Conservation (phyloP, 2,888 invertebrate species). For the Sinhomidia bicolor region DNA sequence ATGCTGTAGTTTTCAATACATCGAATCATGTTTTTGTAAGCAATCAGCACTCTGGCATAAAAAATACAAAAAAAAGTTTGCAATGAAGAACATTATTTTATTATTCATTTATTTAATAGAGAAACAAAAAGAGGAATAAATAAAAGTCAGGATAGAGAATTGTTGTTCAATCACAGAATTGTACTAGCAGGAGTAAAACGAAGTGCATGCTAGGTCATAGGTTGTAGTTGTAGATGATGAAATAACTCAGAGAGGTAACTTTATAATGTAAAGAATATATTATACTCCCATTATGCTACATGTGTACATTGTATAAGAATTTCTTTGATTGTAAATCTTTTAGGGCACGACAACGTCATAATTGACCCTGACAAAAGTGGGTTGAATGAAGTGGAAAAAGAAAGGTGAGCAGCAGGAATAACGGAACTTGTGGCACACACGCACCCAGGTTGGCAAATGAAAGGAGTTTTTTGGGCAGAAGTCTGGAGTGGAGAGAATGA, state of each 20-base stretch:
- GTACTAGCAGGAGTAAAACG: too few species aligned
- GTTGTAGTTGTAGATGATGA: too few species aligned
- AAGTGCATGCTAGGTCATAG: too few species aligned
- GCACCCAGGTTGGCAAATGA: neutral
- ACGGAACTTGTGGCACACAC: neutral
- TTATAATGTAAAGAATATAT: too few species aligned
- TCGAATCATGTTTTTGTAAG: slow-evolving; percentile 83
- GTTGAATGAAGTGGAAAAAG: slow-evolving; percentile 15
- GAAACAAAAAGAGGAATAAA: too few species aligned
- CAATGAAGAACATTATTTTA: neutral
- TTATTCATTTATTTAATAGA: too few species aligned
- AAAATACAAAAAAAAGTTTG: neutral
- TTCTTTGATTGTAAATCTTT: neutral
- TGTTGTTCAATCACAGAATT: too few species aligned
- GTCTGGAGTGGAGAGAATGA: neutral
- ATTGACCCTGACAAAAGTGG: slow-evolving; percentile 35
- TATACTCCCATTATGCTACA: too few species aligned
- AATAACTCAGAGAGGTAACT: too few species aligned
- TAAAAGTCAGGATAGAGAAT: too few species aligned
- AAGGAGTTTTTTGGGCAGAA: neutral
- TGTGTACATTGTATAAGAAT: too few species aligned
- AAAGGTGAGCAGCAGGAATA: neutral
- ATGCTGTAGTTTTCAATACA: slow-evolving; percentile 83
- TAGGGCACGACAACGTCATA: neutral
- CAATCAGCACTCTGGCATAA: slow-evolving; percentile 81